Evolutionary conservation across 92 coral and sea anemone genomes (phyloP), one percentile per base, ranked within the genome.

Genomic region (Pocillopora grandis): DNA sequence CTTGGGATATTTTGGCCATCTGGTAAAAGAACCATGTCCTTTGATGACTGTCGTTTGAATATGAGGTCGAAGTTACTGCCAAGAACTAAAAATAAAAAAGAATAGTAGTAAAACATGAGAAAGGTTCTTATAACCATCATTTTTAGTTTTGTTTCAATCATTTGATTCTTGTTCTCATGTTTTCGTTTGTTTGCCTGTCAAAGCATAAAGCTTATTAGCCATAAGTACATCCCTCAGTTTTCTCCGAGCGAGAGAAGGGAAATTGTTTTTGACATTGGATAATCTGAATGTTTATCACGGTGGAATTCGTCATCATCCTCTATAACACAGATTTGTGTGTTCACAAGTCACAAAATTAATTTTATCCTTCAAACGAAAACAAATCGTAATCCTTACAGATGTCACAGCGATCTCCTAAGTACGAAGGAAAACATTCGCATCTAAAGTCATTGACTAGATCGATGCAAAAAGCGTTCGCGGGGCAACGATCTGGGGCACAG

Each of bases 391-490:
- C 65, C 86, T 86, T 66, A 90, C 93, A 76, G 68, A 80, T 83
- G 12, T 90, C 93, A 52, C 93, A 90, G 52, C 82, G 58, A 14
- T 62, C 70, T n/a, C 93, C 93, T 8, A 90, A 77, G 78, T 86
- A 68, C 1, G 93, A 76, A 19, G 76, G 80, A 3, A 37, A 58
- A 49, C 93, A 90, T 12, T 76, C 65, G 72, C 93, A 90, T 6
- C 33, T 76, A 79, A 81, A 82, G 17, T 88, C 84, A 67, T 90
- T 86, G 1, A 86, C 66, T 31, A 75, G 56, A 66, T 90, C 93
- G 12, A 77, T 70, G 64, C 93, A 90, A 77, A 65, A 33, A 0
- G 90, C 58, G 61, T 90, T 84, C 21, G 55, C 66, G 2, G 79
- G 66, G 65, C 93, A 90, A 12, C 90, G 88, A 11, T 60, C 60